Evolutionary conservation across 2,888 invertebrate genomes (phyloP), one percentile per base, ranked within the genome.

Genomic region (Agrotis puta): DNA sequence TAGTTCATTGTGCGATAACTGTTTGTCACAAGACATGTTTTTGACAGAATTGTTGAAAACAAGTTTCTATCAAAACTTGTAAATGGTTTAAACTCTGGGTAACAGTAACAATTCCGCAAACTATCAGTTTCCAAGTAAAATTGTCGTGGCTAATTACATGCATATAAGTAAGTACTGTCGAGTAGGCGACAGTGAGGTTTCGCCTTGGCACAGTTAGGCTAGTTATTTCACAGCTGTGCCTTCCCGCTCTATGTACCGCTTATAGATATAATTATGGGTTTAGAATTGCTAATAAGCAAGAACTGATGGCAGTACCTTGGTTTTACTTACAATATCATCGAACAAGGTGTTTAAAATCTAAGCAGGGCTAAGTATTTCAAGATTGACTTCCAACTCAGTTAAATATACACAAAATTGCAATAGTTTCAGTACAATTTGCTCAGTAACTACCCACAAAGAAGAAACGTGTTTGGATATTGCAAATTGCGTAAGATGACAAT

Each of bases 151-250:
- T 76, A 84, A 79, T 72, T 76, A 65, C 63, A 66, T 80, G 71
- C 47, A 85, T 81, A 74, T 83, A 79, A 76, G 76, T 61, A 62
- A 67, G 78, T 82, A 73, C 74, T 66, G 75, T 64, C 65, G 77
- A 78, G 82, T 82, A 84, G 86, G 82, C 86, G 85, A 88, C 83
- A 74, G 75, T 71, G 56, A 75, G 75, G 74, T 74, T 70, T 89
- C 11, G 85, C 91, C 91, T 91, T 91, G 91, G 89, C 91, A 91
- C 77, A 90, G 83, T 87, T 82, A 84, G 77, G 70, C 77, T 78
- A 83, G 82, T 83, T 81, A 87, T 87, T 90, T 80, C 85, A 86
- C 88, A 89, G 86, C 87, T 88, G 85, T 85, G 84, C 83, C 86
- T 85, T 88, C 85, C 84, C 84, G 82, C 71, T 82, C 74, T 70